Base-by-base conservation (phyloP, 2,113 vertebrate species). In the Tenrec ecaudatus region DNA sequence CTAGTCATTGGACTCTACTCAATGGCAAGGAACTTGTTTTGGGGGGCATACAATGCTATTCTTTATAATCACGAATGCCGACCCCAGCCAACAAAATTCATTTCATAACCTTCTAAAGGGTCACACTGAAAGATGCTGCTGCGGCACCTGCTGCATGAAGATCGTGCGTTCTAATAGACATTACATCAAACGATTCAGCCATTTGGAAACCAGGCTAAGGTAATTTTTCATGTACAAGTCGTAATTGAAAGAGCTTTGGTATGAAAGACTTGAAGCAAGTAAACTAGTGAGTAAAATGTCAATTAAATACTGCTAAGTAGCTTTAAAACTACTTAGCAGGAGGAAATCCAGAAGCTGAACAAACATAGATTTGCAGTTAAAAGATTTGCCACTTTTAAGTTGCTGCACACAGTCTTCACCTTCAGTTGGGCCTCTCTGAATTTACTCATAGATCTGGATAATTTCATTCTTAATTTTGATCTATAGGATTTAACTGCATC, bases 231-330 rank as follows among this genome's bases (percentile, higher is more conserved):
- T 53, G 43, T 69, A 60, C 38, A 78, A 66, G 31, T 27, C 89
- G 47, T 91, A 95, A 90, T 79, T 79, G 90, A 40, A 47, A 92
- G 20, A 91, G 64, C 62, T 91, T 95, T 73, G 62, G 5, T 89
- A 91, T 82, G 81, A 93, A 94, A 93, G 77, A 89, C 78, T 79
- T 89, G 68, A 93, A 92, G 75, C 83, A 91, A 91, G 86, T 84
- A 88, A 89, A 96, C 77, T 31, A 93, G 53, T 92, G 89, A 96
- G 66, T 91, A 84, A 96, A 91, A 95, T 71, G 62, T 82, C 94
- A 94, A 73, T 91, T 95, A 95, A 94, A 90, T 88, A 77, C 57
- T 62, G 75, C 89, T 91, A 95, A 94, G 73, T 85, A 86, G 86
- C 73, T 89, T 82, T 86, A 79, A 95, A 86, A 89, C 47, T 92